Evolutionary conservation across 2,888 invertebrate species (phyloP), one percentile per base, ranked within the genome.

Genomic region (Portevinia maculata): DNA sequence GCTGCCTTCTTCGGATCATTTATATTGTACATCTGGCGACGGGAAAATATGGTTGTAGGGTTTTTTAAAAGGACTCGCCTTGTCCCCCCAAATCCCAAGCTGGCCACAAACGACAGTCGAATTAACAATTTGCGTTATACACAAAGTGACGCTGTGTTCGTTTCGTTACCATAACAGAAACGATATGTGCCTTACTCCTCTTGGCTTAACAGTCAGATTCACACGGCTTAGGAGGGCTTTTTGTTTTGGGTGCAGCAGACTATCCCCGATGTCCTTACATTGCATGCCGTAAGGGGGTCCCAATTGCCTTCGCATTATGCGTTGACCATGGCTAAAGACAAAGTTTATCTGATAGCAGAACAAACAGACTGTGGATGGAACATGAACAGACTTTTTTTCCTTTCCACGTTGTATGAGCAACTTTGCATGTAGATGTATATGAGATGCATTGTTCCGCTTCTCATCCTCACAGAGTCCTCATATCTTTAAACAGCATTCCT

Each of bases 141-240:
- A 39, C 39, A 39, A 39, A 6, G 4, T 48, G 24, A 17, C 46
- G 6, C 17, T 48, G 48, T 60, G 60, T 21, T 34, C 44, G 5
- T 4, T 39, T 13, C 44, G 17, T 44, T 21, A 44, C 44, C 19
- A 21, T 52, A 15, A 13, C 30, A 13, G 32, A 32, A 30, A 52
- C 30, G 32, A 37, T 37, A 39, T 44, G 59, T 53, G 30, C 21
- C 30, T 11, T 39, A 39, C 28, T 34, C 52, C 19, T 44, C 28
- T 64, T 50, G 50, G 62, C 50, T 64, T 50, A 48, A 15, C 62
- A 64, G 21, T 32, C 21, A 32, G 53, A 19, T 65, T 67, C 32
- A 19, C 53, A 67, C 32, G 30, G 65, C 53, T 53, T 28, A 62
- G 34, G n/a, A 1, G 19, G 17, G 2, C 3, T 11, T 32, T 21